Evolutionary conservation across 2,797 vertebrate genomes (phyloP).

Genomic region (Sebastes wilsoni): DNA sequence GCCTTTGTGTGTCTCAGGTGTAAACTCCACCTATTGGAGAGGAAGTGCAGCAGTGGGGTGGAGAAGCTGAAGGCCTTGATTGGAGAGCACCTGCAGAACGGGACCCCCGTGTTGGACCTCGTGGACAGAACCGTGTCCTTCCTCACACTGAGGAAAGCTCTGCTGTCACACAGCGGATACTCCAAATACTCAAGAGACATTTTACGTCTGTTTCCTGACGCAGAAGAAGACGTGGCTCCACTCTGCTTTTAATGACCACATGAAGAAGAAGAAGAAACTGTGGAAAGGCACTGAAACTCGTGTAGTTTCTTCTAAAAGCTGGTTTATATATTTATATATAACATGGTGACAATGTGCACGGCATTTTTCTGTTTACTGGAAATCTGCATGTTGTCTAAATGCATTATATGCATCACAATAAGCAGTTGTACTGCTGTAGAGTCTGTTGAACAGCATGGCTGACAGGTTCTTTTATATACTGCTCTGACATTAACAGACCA

Average conservation of each 20-base stretch:
- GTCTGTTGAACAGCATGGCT: background rate
- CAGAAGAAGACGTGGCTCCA: slow-evolving; percentile 75
- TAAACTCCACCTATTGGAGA: slow-evolving; percentile 79
- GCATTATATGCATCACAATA: slow-evolving; percentile 27
- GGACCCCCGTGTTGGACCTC: slow-evolving; percentile 71
- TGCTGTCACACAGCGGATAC: slow-evolving; percentile 77
- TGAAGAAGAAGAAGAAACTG: background rate
- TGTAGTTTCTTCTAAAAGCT: no score
- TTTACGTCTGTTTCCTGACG: slow-evolving; percentile 71
- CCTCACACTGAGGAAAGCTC: slow-evolving; percentile 73
- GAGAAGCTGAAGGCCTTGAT: slow-evolving; percentile 79
- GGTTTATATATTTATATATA: no score
- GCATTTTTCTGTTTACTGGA: background rate
- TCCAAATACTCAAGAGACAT: slow-evolving; percentile 78
- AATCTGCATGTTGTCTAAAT: background rate
- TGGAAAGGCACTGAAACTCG: no score
- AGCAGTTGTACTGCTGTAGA: slow-evolving; percentile 16
- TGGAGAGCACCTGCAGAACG: slow-evolving; percentile 75
- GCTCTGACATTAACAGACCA: no score
- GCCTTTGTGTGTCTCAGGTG: slow-evolving; percentile 62
- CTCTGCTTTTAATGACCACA: slow-evolving; percentile 61
- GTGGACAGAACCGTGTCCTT: slow-evolving; percentile 78
- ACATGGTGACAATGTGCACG: no score
- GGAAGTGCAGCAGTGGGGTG: slow-evolving; percentile 75
- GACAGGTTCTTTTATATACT: no score